These are phyloP conservation scores for Actinopyga echinites DNA, from an alignment of 53 echinoderm and acorn worm species.

Conservation along the genomic window DNA sequence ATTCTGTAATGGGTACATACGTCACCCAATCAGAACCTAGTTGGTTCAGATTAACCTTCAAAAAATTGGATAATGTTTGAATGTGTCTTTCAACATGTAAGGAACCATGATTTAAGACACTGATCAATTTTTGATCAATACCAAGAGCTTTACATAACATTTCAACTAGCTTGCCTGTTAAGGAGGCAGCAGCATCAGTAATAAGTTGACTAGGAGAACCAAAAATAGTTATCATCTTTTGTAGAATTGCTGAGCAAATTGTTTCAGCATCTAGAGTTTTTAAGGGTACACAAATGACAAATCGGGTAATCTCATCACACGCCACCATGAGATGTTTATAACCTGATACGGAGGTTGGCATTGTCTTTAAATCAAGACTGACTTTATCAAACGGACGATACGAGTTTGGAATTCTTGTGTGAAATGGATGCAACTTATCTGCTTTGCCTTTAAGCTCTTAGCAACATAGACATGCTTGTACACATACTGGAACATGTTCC, in stretches of 20 bases:
- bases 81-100: slow-evolving; percentile 59
- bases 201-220: slow-evolving; percentile 51
- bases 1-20: slow-evolving; percentile 45
- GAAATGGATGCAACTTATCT: slow-evolving; percentile 49
- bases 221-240: slow-evolving; percentile 48
- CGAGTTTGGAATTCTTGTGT: slow-evolving; percentile 51
- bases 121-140: slow-evolving; percentile 58
- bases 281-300: slow-evolving; percentile 55
- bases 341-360: slow-evolving; percentile 48
- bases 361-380: slow-evolving; percentile 64
- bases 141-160: slow-evolving; percentile 27
- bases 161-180: slow-evolving; percentile 51
- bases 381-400: slow-evolving; percentile 62
- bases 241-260: slow-evolving; percentile 54
- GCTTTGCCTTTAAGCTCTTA: slow-evolving; percentile 59
- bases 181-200: slow-evolving; percentile 51
- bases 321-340: slow-evolving; percentile 62
- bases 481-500: slow-evolving; percentile 56
- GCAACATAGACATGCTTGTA: slow-evolving; percentile 55
- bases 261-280: slow-evolving; percentile 59
- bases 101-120: slow-evolving; percentile 62
- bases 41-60: slow-evolving; percentile 55
- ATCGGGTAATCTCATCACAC: slow-evolving; percentile 60
- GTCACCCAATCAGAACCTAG: slow-evolving; percentile 63
- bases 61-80: slow-evolving; percentile 54